Percentiles rank a stretch among this genome's conserved stretches.
These are phyloP conservation scores for Bucorvus abyssinicus DNA, from an alignment of 2,797 vertebrate species.

Conservation along the genomic window DNA sequence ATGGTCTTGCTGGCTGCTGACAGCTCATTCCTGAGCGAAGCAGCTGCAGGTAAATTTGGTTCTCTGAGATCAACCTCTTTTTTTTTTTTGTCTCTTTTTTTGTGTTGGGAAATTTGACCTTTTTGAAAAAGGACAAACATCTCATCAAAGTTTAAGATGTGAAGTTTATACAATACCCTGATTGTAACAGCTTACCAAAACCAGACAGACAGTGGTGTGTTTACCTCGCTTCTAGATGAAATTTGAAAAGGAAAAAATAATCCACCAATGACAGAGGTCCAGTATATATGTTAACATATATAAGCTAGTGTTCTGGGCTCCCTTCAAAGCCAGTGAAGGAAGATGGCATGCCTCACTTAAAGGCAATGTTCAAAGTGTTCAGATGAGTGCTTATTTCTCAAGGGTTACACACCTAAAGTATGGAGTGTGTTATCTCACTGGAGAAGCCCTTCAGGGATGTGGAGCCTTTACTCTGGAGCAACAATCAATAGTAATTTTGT, in stretches of 20 bases:
- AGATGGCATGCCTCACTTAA: background rate
- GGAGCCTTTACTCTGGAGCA: background rate
- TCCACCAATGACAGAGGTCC: background rate
- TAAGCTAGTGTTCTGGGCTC: background rate
- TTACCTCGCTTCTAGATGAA: background rate
- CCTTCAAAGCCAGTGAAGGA: background rate
- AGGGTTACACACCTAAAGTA: background rate
- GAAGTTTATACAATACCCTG: background rate
- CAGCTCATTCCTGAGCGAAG: background rate
- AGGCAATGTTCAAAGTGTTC: background rate
- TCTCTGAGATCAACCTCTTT: background rate
- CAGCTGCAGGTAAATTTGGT: constrained; percentile 24
- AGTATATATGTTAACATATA: background rate
- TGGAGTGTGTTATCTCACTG: background rate
- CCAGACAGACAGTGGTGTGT: background rate
- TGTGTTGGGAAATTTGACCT: background rate
- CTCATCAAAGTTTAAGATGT: background rate
- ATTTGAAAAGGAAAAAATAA: background rate
- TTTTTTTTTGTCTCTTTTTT: too few relatives aligned
- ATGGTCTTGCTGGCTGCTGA: background rate
- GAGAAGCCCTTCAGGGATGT: background rate
- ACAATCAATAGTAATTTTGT: background rate
- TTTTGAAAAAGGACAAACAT: background rate
- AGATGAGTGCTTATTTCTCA: background rate
- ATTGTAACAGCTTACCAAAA: background rate